These are phyloP conservation scores for Gymnorhina tibicen DNA, from an alignment of 2,113 vertebrate genomes.

Conservation along the genomic window DNA sequence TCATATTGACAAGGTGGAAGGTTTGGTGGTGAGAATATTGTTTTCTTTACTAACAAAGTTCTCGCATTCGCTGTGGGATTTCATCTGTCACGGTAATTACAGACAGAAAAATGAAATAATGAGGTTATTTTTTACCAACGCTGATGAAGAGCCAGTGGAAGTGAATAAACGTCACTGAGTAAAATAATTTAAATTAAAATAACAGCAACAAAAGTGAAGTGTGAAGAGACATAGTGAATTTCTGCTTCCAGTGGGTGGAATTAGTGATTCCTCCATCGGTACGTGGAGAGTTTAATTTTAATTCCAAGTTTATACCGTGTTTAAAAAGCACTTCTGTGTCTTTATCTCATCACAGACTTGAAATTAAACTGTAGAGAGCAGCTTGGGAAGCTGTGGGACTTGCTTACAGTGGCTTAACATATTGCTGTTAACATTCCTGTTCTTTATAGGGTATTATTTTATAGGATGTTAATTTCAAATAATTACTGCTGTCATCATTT, in stretches of 20 bases:
- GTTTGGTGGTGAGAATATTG: not conserved
- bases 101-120: not conserved
- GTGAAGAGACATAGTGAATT: not conserved
- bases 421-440: not conserved
- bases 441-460: not conserved
- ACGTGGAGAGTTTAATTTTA: not conserved
- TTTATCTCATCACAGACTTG: not conserved
- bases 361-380: not conserved
- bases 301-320: not conserved
- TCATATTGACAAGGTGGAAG: not conserved
- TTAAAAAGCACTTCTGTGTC: not conserved
- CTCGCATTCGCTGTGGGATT: not conserved
- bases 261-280: not conserved
- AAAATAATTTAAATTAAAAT: not conserved
- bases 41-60: not conserved
- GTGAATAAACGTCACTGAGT: not conserved
- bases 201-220: not conserved
- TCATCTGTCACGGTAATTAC: not conserved
- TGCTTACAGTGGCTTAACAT: not conserved
- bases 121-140: not conserved
- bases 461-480: not conserved
- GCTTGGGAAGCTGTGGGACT: not conserved
- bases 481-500: not conserved
- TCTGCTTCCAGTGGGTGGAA: not conserved
- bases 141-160: not conserved